Percentiles rank a stretch among this genome's conserved stretches.
phyloP scores from a whole-genome alignment of 2,888 invertebrate species.

The Onchidella celtica region DNA sequence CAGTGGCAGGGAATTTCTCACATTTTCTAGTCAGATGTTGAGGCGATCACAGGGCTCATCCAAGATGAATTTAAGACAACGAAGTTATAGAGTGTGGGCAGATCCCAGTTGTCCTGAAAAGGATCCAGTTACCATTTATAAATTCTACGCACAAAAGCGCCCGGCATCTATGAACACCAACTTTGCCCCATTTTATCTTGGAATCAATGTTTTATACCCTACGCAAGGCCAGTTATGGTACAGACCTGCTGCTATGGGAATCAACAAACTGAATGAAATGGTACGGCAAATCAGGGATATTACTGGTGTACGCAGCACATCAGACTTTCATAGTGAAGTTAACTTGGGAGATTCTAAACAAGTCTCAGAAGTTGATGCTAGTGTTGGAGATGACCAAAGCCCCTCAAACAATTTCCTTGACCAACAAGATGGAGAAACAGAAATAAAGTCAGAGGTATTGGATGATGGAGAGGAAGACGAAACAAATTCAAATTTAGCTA shows the following conservation, averaged over 20 bases:
- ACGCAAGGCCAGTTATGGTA: constrained; percentile 69
- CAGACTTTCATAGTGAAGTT: constrained; percentile 35
- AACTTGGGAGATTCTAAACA: constrained; percentile 15
- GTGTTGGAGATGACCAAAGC: constrained; percentile 12
- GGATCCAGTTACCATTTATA: constrained; percentile 70
- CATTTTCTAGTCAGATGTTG: constrained; percentile 60
- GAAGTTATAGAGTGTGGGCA: constrained; percentile 57
- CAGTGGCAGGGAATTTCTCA: constrained; percentile 64
- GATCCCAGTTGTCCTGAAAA: constrained; percentile 62
- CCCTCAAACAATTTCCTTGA: constrained; percentile 31
- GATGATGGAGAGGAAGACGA: constrained; percentile 46
- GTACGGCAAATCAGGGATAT: constrained; percentile 72
- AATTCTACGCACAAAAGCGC: constrained; percentile 68
- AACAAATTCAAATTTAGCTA: constrained; percentile 31
- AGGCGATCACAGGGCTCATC: constrained; percentile 51
- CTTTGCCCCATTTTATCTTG: constrained; percentile 71
- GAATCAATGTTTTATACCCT: constrained; percentile 64
- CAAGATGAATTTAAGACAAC: constrained; percentile 51
- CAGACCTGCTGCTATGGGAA: constrained; percentile 70
- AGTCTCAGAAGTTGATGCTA: constrained; percentile 2
- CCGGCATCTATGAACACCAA: constrained; percentile 65
- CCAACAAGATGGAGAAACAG: constrained; percentile 35
- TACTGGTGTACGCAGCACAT: constrained; percentile 60
- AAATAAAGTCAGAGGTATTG: constrained; percentile 46
- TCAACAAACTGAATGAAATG: constrained; percentile 73